These are phyloP conservation scores for Drosophila anomelani DNA, from an alignment of 2,888 invertebrate species.

Conservation along the genomic window DNA sequence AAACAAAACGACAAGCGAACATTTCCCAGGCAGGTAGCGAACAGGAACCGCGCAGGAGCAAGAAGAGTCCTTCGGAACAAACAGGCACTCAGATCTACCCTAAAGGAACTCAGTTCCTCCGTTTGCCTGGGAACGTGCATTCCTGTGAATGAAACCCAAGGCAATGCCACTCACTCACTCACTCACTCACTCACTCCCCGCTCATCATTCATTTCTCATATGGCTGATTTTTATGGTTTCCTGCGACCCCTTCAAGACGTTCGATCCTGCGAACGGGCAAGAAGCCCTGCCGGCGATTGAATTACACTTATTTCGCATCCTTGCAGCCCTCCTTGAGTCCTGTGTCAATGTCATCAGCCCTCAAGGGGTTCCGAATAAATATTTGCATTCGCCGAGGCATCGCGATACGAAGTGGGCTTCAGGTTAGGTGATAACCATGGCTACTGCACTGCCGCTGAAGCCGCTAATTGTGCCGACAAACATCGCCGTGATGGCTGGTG, in stretches of 20 bases:
- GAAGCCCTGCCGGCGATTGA: slow-evolving; percentile 63
- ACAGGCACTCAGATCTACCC: slow-evolving; percentile 28
- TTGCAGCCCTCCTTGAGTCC: slow-evolving; percentile 11
- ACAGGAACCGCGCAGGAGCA: slow-evolving; percentile 31
- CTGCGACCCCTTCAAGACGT: slow-evolving; percentile 66
- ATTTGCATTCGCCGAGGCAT: slow-evolving; percentile 63
- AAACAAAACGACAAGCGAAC: slow-evolving; percentile 50
- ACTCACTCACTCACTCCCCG: slow-evolving; percentile 27
- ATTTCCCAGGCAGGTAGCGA: slow-evolving; percentile 76
- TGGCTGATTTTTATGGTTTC: slow-evolving; percentile 81
- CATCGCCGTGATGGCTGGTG: slow-evolving; percentile 52
- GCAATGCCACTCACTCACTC: slow-evolving; percentile 42
- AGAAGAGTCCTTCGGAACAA: slow-evolving; percentile 62
- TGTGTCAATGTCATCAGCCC: slow-evolving; percentile 43
- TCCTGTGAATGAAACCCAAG: slow-evolving; percentile 78
- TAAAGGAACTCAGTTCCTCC: slow-evolving; percentile 8
- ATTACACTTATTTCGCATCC: slow-evolving; percentile 60
- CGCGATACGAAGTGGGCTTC: slow-evolving; percentile 4
- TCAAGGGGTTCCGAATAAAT: slow-evolving; percentile 49
- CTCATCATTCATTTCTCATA: slow-evolving; percentile 76
- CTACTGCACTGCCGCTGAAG: slow-evolving; percentile 29
- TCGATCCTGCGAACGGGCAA: slow-evolving; percentile 19
- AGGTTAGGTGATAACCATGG: slow-evolving; percentile 30
- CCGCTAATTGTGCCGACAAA: slow-evolving; percentile 62
- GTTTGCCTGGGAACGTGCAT: slow-evolving; percentile 54